These are phyloP conservation scores for Diarsia brunnea DNA, from an alignment of 2,888 invertebrate species.

Conservation along the genomic window DNA sequence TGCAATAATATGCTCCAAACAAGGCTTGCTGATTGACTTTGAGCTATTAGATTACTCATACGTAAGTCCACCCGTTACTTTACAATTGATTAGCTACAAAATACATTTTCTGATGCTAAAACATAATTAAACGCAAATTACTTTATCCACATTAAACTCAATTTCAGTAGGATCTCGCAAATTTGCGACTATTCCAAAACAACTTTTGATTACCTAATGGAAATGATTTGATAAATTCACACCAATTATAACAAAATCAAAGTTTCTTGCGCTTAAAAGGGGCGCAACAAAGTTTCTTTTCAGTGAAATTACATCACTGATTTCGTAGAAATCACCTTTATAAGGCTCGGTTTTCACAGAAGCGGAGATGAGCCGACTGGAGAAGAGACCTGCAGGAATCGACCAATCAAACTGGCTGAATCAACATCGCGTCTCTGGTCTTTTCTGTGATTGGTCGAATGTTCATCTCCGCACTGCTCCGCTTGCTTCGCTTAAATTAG, in stretches of 20 bases:
- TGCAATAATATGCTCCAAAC: no score
- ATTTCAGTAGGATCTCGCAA: slow-evolving; percentile 13
- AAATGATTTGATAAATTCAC: slow-evolving; percentile 58
- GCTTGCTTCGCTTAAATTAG: not conserved
- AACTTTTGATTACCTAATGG: slow-evolving; percentile 57
- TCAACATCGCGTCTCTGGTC: not conserved
- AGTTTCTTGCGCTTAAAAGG: slow-evolving; percentile 47
- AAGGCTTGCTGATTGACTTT: not conserved
- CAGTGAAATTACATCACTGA: slow-evolving; percentile 49
- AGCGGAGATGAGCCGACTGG: not conserved
- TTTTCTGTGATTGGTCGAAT: not conserved
- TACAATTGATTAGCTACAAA: not conserved
- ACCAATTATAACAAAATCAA: slow-evolving; percentile 59
- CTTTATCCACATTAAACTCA: slow-evolving; percentile 11
- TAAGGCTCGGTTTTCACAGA: not conserved
- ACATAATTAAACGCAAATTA: slow-evolving; percentile 7
- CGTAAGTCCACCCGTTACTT: not conserved
- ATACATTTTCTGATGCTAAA: not conserved
- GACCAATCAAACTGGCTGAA: not conserved
- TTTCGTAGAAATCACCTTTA: slow-evolving; percentile 45
- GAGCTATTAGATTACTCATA: not conserved
- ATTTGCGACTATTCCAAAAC: slow-evolving; percentile 28
- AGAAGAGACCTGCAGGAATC: not conserved
- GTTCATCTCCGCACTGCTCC: not conserved
- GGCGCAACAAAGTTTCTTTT: slow-evolving; percentile 50